Percentiles rank a stretch among this genome's conserved stretches.
These are phyloP conservation scores for Drosophila fuyamai DNA, from an alignment of 1,140 invertebrate genomes.

Conservation along the genomic window DNA sequence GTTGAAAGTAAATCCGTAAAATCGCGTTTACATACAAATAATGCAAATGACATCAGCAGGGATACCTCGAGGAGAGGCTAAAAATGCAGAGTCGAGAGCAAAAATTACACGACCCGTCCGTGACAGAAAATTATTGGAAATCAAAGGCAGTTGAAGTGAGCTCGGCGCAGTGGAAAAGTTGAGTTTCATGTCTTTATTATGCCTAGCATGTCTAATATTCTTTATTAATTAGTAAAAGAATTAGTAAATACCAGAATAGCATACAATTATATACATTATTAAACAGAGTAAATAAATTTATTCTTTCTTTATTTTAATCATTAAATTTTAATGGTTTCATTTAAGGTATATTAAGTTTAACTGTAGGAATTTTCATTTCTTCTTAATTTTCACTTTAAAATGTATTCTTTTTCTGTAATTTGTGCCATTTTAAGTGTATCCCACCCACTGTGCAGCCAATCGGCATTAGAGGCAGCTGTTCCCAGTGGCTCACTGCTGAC, in stretches of 20 bases:
- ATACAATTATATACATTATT: too few relatives aligned
- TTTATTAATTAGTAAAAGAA: too few relatives aligned
- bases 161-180: neutral
- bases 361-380: too few relatives aligned
- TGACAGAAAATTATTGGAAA: constrained; percentile 42
- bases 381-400: too few relatives aligned
- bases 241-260: too few relatives aligned
- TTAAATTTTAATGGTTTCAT: too few relatives aligned
- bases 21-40: constrained; percentile 70
- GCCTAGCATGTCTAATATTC: too few relatives aligned
- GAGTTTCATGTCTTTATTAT: too few relatives aligned
- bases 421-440: neutral
- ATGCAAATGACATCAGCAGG: constrained; percentile 59
- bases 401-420: neutral
- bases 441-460: constrained; percentile 34
- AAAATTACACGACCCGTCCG: constrained; percentile 28
- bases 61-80: neutral
- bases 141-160: constrained; percentile 1
- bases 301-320: too few relatives aligned
- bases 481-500: constrained; percentile 20
- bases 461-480: constrained; percentile 48
- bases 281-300: too few relatives aligned
- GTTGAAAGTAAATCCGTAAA: constrained; percentile 60
- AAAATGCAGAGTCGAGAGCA: constrained; percentile 12
- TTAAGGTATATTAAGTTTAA: too few relatives aligned